Base-by-base conservation (phyloP, 2,797 vertebrate genomes). In the Alosa sapidissima region DNA sequence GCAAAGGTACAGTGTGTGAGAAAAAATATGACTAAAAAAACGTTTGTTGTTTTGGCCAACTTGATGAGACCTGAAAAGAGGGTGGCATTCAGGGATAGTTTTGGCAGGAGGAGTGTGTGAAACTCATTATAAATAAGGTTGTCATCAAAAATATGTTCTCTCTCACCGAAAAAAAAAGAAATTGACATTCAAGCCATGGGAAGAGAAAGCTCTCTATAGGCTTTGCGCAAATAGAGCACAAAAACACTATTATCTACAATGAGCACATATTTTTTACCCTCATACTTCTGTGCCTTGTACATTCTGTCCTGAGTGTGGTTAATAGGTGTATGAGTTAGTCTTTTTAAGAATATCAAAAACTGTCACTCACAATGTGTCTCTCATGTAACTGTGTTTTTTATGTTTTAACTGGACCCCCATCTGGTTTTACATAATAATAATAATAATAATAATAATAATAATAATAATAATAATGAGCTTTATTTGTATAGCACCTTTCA, bases 91-190 rank as follows among this genome's bases (percentile, higher is more conserved):
- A 28, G 36, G 33, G 33, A 75, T 75, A 21, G 13, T 47, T 78
- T 78, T 78, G 72, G 41, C 72, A 78, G 16, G 8, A 45, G 11
- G 11, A 78, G 16, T 47, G 21, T 78, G 72, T 78, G 41, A 78
- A 36, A 45, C 72, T 78, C 41, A 78, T 78, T 78, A 47, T 1
- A 78, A 78, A 47, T 47, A 16, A 78, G 72, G 72, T 36, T 78
- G 72, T 8, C 72, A 47, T 78, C 41, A 78, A 47, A 3, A 9
- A 21, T 2, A 78, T 78, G 72, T 47, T 6, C 33, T 75, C 33
- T 75, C n/a, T n/a, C n/a, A n/a, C n/a, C n/a, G n/a, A n/a, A n/a
- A n/a, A n/a, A n/a, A n/a, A n/a, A n/a, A 47, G n/a, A 36, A 47
- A 36, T 75, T 75, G 33, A 75, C 33, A 75, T 75, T 75, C 13